Conservation (phyloP, 2,888 invertebrate genomes). For the Epicampocera succincta region DNA sequence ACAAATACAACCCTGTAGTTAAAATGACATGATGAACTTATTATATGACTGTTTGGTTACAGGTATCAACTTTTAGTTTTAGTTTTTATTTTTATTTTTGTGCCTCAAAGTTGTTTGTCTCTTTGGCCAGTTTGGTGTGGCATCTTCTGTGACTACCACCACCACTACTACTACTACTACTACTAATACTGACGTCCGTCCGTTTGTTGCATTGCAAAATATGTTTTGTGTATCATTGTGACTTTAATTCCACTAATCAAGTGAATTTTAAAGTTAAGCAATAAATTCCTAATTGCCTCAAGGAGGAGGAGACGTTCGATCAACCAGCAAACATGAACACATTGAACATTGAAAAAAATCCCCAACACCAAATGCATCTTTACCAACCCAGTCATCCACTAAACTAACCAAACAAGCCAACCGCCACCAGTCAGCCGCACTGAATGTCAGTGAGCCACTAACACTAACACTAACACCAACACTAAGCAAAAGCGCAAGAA, state of each 20-base stretch:
- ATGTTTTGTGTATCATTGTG: constrained; percentile 61
- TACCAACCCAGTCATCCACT: constrained; percentile 46
- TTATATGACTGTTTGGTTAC: constrained; percentile 58
- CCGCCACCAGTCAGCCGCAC: constrained; percentile 4
- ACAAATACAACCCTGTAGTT: constrained; percentile 55
- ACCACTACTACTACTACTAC: not conserved
- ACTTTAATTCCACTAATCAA: constrained; percentile 68
- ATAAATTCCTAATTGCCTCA: constrained; percentile 70
- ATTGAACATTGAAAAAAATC: constrained; percentile 31
- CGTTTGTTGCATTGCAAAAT: constrained; percentile 55
- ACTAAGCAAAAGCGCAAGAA: not conserved
- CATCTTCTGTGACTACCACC: constrained; percentile 6
- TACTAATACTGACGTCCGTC: too few species aligned
- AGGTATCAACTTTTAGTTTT: constrained; percentile 45
- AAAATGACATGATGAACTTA: constrained; percentile 67
- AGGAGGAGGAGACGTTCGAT: constrained; percentile 58
- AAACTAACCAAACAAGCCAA: constrained; percentile 16
- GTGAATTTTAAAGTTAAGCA: constrained; percentile 68
- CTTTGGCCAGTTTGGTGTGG: constrained; percentile 21
- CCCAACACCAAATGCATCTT: not conserved
- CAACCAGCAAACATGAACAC: constrained; percentile 48
- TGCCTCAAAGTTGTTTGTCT: constrained; percentile 1
- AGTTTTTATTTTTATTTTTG: too few species aligned
- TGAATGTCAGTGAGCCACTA: constrained; percentile 14
- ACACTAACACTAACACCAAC: not conserved